Evolutionary conservation across 2,888 invertebrate species (phyloP).

Genomic region (Eudasyphora cyanicolor): DNA sequence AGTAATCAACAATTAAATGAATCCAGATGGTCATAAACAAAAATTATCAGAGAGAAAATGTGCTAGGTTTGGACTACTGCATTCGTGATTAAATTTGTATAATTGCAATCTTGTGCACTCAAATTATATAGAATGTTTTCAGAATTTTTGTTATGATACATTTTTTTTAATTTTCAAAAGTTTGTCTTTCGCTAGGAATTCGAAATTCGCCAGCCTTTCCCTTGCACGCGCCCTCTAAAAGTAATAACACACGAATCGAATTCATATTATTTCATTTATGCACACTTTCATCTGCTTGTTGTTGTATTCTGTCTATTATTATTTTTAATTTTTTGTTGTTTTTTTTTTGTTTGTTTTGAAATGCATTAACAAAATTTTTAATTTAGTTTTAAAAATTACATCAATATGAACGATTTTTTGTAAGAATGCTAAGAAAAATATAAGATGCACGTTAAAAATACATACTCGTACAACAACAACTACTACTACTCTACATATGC

Average conservation of each 20-base stretch:
- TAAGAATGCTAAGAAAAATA: constrained; percentile 70
- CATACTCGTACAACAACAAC: constrained; percentile 48
- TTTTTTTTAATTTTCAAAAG: too few relatives aligned
- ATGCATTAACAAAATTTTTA: constrained; percentile 66
- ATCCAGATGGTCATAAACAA: too few relatives aligned
- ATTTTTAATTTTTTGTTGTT: constrained; percentile 43
- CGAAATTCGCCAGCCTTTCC: neutral
- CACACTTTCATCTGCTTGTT: constrained; percentile 51
- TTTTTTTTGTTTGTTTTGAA: constrained; percentile 55
- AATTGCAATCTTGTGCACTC: too few relatives aligned
- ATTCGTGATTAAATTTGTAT: too few relatives aligned
- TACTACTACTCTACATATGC: constrained; percentile 50
- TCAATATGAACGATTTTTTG: constrained; percentile 79
- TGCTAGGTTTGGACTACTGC: too few relatives aligned
- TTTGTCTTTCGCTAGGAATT: constrained; percentile 8
- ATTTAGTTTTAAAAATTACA: constrained; percentile 78
- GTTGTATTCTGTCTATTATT: constrained; percentile 28
- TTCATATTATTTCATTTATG: constrained; percentile 45
- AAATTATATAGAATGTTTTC: too few relatives aligned
- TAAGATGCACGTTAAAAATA: constrained; percentile 64
- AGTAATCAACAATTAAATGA: too few relatives aligned
- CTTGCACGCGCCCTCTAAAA: constrained; percentile 29
- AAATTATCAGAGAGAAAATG: too few relatives aligned
- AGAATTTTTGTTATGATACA: too few relatives aligned
- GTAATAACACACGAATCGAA: constrained; percentile 1